Evolutionary conservation across 2,888 invertebrate genomes (phyloP), one percentile per base, ranked within the genome.

Genomic region (Melanostoma scalare): DNA sequence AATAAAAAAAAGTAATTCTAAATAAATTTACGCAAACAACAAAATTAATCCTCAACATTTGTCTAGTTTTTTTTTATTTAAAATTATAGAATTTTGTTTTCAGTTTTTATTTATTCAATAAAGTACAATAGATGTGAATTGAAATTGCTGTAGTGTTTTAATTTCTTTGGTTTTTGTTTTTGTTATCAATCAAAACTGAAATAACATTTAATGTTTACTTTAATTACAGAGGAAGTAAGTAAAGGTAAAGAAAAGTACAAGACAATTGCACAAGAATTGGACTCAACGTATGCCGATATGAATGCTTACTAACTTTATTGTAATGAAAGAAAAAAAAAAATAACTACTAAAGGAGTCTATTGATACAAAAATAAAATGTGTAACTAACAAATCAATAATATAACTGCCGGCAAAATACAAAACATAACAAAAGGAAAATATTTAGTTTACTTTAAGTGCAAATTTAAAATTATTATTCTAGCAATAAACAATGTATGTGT

Each of bases 191-290:
- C 48, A 77, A 85, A 84, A 56, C 42, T 74, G 50, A 1, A 20
- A 1, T 20, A 20, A 20, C 20, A 20, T 20, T 20, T 20, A 20
- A 20, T 46, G 10, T 35, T 33, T 44, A 20, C 10, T 68, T 63
- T 63, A 89, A 90, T 93, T 93, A 87, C 94, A 97, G 97, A 97
- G 92, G 96, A 97, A 91, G 94, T 97, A 90, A 93, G 95, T 88
- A 95, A 95, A 92, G 97, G 97, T 91, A 98, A 98, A 93, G 97
- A 97, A 94, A 97, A 97, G 93, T 99, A 97, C 95, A 99, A 99
- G 94, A 95, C 96, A 87, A 98, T 99, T 92, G 98, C 98, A 89
- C 98, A 98, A 91, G 98, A 99, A 93, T 95, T 99, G 94, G 98
- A 98, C 93, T 95, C 96, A 92, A 98, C 98, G 85, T 98, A 98